Evolutionary conservation across 2,888 invertebrate genomes (phyloP).

Genomic region (Graphium colonna): DNA sequence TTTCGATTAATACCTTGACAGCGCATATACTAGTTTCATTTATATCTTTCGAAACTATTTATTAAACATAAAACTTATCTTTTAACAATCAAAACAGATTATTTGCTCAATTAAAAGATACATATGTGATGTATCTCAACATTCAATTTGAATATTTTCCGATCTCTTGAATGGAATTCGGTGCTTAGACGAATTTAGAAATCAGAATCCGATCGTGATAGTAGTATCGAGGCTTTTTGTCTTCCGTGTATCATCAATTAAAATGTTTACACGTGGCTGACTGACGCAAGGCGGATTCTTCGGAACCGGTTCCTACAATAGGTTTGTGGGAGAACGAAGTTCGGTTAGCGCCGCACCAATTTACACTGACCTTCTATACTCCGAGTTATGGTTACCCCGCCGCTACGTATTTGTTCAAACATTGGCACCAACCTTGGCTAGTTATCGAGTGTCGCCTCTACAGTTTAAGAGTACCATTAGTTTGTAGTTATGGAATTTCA

Average conservation of each 20-base stretch:
- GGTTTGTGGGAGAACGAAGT: constrained; percentile 62
- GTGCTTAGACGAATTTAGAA: constrained; percentile 40
- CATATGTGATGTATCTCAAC: not conserved
- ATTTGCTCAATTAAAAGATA: constrained; percentile 2
- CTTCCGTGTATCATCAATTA: constrained; percentile 76
- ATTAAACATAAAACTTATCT: constrained; percentile 5
- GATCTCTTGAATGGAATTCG: constrained; percentile 34
- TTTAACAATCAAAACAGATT: constrained; percentile 10
- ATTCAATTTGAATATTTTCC: constrained; percentile 9
- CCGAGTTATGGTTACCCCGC: constrained; percentile 28
- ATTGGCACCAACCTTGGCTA: too few species aligned
- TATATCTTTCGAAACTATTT: constrained; percentile 5
- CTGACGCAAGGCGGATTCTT: constrained; percentile 70
- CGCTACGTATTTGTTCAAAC: too few species aligned
- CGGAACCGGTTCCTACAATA: constrained; percentile 65
- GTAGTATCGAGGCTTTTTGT: constrained; percentile 57
- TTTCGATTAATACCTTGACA: constrained; percentile 12
- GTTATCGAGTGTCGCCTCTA: too few species aligned
- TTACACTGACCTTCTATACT: constrained; percentile 48
- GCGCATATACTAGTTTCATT: constrained; percentile 1
- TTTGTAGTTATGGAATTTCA: too few species aligned
- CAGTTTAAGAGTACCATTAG: too few species aligned
- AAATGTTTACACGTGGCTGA: constrained; percentile 72
- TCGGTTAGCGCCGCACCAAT: constrained; percentile 60
- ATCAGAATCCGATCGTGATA: constrained; percentile 52